Evolutionary conservation across 2,797 vertebrate genomes (phyloP), one percentile per base, ranked within the genome.

Genomic region (Crypturellus tataupa): DNA sequence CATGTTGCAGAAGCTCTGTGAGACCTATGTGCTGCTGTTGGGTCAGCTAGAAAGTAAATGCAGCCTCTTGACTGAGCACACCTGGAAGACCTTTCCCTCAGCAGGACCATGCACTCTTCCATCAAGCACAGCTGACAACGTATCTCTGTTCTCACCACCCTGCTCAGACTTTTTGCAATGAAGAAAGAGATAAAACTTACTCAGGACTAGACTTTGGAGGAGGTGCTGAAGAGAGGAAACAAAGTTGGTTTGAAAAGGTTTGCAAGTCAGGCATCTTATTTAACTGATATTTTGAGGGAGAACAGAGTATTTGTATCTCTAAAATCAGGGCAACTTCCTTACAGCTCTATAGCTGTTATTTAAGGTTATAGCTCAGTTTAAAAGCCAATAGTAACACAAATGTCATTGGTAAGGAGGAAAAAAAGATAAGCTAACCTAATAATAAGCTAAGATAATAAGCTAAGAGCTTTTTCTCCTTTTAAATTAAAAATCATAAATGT

Each of bases 11-110:
- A 97, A 96, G 94, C 94, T 93, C 51, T 81, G 65, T 80, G 77
- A 94, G 77, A 49, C 60, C 77, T 18, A 0, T 47, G 16, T 21
- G 92, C 73, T 20, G 67, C 56, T 73, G 87, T 69, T 85, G 79
- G 73, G 89, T 93, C 89, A 85, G 89, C 69, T 92, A 82, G 87
- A 94, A 95, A 77, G 65, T 53, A 94, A 95, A 78, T 14, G 1
- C 53, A 80, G 65, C 59, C 62, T 76, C 31, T 91, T 96, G 94
- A 91, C 94, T 81, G 80, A 44, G 70, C 79, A 79, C 0, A 4
- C 59, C 77, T 86, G 91, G 92, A 96, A 96, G 96, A 91, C 89
- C 89, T 88, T 95, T 86, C 80, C 67, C 24, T 84, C 37, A 87
- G 67, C 51, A 81, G 69, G 39, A 33, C 70, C 85, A 35, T 59